Conservation (phyloP, 2,113 vertebrate species). For the Catharus minimus region DNA sequence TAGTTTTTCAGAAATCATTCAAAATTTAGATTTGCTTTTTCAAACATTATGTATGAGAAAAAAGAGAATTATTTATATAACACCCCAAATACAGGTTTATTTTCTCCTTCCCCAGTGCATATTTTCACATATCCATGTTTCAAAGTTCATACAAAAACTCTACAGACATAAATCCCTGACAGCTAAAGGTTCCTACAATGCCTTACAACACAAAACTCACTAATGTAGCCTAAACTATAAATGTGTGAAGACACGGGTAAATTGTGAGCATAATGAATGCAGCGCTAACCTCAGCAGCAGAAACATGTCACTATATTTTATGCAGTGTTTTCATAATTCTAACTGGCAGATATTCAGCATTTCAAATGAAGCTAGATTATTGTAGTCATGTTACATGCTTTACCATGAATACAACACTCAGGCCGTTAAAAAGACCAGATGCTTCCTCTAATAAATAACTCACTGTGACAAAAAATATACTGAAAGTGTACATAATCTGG, state of each 20-base stretch:
- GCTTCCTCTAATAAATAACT: slow-evolving; percentile 8
- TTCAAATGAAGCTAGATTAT: slow-evolving; percentile 24
- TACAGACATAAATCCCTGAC: neutral
- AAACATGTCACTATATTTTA: neutral
- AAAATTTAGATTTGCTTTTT: neutral
- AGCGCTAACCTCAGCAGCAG: neutral
- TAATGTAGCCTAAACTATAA: neutral
- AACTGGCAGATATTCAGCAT: slow-evolving; percentile 40
- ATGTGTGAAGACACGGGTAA: neutral
- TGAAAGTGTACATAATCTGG: slow-evolving; percentile 6
- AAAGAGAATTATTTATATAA: neutral
- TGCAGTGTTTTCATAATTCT: slow-evolving; percentile 27
- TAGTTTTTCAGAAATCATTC: neutral
- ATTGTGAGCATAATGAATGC: slow-evolving; percentile 3
- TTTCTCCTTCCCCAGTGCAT: neutral
- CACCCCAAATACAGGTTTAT: neutral
- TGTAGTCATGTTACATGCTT: slow-evolving; percentile 22
- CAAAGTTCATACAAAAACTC: neutral
- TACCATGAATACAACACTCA: neutral
- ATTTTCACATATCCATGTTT: neutral
- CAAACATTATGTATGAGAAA: neutral
- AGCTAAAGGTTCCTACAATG: neutral
- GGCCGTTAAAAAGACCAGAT: slow-evolving; percentile 6
- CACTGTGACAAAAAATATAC: slow-evolving; percentile 20
- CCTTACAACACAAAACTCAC: neutral